Base-by-base conservation (phyloP, 2,113 vertebrate genomes). In the Poecile atricapillus region DNA sequence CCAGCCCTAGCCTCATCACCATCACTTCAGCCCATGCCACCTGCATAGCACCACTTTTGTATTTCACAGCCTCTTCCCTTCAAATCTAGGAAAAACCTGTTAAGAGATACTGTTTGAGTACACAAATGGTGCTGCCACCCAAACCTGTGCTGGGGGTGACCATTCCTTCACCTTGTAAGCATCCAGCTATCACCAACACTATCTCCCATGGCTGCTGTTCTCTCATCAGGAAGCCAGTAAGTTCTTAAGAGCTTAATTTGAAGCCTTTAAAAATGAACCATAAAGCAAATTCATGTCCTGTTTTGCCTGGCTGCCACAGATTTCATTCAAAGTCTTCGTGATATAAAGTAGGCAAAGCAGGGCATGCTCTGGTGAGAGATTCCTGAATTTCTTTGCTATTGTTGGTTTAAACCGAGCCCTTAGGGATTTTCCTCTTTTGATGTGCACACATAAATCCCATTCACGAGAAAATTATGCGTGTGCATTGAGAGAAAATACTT, bases 401-500 rank as follows among this genome's bases (percentile, higher is more conserved):
- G 94, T 88, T 95, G 74, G 74, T 83, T 87, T 94, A 83, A 85
- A 80, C 35, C 11, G 53, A 95, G 75, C 91, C 96, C 87, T 83
- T 62, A 73, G 95, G 94, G 84, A 83, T 94, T 76, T 91, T 94
- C 50, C 55, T 79, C 81, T 89, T 94, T 95, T 96, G 93, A 97
- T 93, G 91, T 91, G 78, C 87, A 55, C 60, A 14, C 43, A 85
- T 69, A 90, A 95, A 93, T 80, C 63, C 67, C 63, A 50, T 87
- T 83, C 93, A 87, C 0, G 1, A 71, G 67, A 64, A 91, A 95
- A 91, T 93, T 76, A 60, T 5, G 13, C 1, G 0, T 49, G 67
- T 85, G 87, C 87, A 76, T 28, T 35, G 81, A 85, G 46, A 93
- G 58, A 73, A 95, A 73, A 74, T 47, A 56, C 55, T 87, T 49